These are phyloP conservation scores for Amyelois transitella DNA, from an alignment of 1,140 invertebrate species.

Conservation along the genomic window DNA sequence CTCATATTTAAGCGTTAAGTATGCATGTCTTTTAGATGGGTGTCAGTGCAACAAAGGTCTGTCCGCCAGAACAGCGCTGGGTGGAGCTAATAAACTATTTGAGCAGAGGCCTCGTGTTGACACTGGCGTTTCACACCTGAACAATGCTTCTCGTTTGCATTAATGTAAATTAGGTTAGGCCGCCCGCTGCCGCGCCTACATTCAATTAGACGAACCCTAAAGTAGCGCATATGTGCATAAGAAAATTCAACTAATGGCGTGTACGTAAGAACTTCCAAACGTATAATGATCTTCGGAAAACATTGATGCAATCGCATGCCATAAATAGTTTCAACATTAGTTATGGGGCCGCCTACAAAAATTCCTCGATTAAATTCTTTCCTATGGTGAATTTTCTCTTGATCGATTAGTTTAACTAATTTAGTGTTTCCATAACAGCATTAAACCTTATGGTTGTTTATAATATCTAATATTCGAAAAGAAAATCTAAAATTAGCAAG, in stretches of 20 bases:
- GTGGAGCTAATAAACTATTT: constrained; percentile 72
- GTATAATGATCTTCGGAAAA: constrained; percentile 30
- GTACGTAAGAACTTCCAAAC: constrained; percentile 44
- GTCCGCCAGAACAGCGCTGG: constrained; percentile 59
- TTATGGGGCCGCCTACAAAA: constrained; percentile 6
- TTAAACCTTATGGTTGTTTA: no score
- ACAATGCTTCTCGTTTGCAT: constrained; percentile 73
- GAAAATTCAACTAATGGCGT: constrained; percentile 50
- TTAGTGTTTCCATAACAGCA: no score
- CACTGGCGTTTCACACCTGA: constrained; percentile 72
- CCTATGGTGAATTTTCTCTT: neutral
- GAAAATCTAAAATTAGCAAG: constrained; percentile 19
- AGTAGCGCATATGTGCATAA: constrained; percentile 59
- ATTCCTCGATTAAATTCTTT: constrained; percentile 4
- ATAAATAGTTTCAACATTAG: constrained; percentile 10
- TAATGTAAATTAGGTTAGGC: constrained; percentile 73
- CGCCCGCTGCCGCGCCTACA: constrained; percentile 61
- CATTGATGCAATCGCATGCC: constrained; percentile 12
- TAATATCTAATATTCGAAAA: neutral
- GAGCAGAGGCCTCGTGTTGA: constrained; percentile 68
- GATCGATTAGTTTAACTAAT: neutral
- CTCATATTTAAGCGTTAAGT: constrained; percentile 51
- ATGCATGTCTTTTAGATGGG: constrained; percentile 56
- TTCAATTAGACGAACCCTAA: constrained; percentile 65
- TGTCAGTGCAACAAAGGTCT: constrained; percentile 62